Evolutionary conservation across 2,888 invertebrate species (phyloP).

Genomic region (Cantharis rustica): DNA sequence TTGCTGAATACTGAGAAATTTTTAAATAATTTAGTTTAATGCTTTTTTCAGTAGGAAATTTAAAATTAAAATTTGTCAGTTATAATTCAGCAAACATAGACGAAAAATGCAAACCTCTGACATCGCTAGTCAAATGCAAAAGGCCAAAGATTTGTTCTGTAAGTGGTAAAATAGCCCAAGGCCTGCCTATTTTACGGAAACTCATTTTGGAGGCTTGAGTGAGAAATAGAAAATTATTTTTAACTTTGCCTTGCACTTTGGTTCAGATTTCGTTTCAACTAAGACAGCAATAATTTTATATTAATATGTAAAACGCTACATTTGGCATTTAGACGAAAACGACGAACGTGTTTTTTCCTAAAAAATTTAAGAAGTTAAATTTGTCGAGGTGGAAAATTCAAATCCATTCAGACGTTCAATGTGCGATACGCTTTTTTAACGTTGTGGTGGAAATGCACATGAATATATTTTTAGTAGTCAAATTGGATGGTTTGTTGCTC

Average conservation of each 20-base stretch:
- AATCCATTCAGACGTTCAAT: background rate
- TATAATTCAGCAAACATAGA: background rate
- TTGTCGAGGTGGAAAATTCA: background rate
- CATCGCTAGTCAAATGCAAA: slow-evolving; percentile 32
- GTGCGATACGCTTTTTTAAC: slow-evolving; percentile 2
- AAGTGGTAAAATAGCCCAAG: slow-evolving; percentile 36
- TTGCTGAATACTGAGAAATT: background rate
- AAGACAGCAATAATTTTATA: background rate
- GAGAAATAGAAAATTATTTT: slow-evolving; percentile 32
- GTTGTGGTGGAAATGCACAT: slow-evolving; percentile 26
- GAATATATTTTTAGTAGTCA: slow-evolving; percentile 30
- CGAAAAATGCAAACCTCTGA: slow-evolving; percentile 8
- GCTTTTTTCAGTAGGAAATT: background rate
- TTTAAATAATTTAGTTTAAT: background rate
- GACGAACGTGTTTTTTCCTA: background rate
- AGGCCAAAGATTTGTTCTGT: slow-evolving; percentile 35
- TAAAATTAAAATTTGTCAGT: background rate
- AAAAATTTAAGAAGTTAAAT: slow-evolving; percentile 5
- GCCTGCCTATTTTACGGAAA: slow-evolving; percentile 29
- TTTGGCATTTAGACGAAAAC: background rate
- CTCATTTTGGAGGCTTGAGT: slow-evolving; percentile 21
- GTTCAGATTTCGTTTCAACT: slow-evolving; percentile 24
- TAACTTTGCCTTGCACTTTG: slow-evolving; percentile 33
- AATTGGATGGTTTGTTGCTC: slow-evolving; percentile 34
- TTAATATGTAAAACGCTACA: background rate